Evolutionary conservation across 2,797 vertebrate species (phyloP).

Genomic region (Apodemus agrarius): DNA sequence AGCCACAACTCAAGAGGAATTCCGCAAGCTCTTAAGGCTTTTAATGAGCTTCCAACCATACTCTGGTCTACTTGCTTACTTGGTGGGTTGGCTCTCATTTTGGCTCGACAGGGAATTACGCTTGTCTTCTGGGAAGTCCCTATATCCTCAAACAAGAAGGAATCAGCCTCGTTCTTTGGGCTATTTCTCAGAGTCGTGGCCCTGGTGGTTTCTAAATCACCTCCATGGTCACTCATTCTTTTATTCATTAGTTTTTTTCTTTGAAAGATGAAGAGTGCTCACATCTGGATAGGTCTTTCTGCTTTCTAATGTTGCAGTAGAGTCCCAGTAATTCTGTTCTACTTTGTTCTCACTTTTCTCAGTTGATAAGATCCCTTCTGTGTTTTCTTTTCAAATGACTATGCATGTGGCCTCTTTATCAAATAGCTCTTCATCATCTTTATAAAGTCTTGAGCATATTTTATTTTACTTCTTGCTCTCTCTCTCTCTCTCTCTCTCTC

Average conservation of each 20-base stretch:
- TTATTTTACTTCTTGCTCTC: not conserved
- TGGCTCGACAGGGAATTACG: not conserved
- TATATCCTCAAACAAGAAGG: not conserved
- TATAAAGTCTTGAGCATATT: not conserved
- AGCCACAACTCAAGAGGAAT: not conserved
- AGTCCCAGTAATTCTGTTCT: not conserved
- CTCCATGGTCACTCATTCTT: not conserved
- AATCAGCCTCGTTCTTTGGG: not conserved
- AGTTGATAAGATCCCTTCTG: not conserved
- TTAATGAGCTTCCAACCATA: not conserved
- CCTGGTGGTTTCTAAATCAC: not conserved
- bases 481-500: no score
- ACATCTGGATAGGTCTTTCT: not conserved
- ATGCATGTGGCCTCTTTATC: not conserved
- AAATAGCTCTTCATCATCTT: not conserved
- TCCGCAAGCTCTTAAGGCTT: not conserved
- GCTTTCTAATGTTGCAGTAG: not conserved
- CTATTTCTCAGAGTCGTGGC: not conserved
- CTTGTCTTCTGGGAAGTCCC: not conserved
- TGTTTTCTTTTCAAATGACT: not conserved
- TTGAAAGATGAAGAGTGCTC: not conserved
- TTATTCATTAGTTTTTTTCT: not conserved
- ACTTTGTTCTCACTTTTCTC: not conserved
- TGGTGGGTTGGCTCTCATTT: not conserved
- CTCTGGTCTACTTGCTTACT: not conserved